These are phyloP conservation scores for Batillaria attramentaria DNA, from an alignment of 1,140 invertebrate species.

Conservation along the genomic window DNA sequence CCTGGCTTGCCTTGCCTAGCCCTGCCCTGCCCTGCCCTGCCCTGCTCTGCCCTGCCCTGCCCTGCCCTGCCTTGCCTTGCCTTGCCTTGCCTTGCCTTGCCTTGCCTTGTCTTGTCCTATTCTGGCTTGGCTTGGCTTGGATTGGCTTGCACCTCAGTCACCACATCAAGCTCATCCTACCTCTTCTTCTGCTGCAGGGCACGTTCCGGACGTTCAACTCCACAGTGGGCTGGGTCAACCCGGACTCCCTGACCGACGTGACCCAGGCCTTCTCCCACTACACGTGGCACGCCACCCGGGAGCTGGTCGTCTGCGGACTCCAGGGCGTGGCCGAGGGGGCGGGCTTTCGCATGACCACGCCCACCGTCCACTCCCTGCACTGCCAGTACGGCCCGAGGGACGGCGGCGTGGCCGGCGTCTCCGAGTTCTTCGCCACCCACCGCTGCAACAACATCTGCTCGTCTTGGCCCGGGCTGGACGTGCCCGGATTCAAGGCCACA, in stretches of 20 bases:
- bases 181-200: slow-evolving; percentile 8
- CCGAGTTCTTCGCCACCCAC: slow-evolving; percentile 41
- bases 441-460: slow-evolving; percentile 44
- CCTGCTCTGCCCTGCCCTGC: slow-evolving; percentile 20
- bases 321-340: slow-evolving; percentile 35
- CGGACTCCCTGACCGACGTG: slow-evolving; percentile 23
- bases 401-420: slow-evolving; percentile 23
- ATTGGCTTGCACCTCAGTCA: slow-evolving; percentile 7
- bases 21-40: slow-evolving; percentile 30
- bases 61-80: slow-evolving; percentile 24
- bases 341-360: slow-evolving; percentile 33
- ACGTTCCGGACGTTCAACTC: slow-evolving; percentile 40
- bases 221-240: slow-evolving; percentile 27
- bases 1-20: slow-evolving; percentile 6
- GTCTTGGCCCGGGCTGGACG: slow-evolving; percentile 33
- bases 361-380: slow-evolving; percentile 40
- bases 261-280: slow-evolving; percentile 47
- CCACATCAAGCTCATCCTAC: neutral
- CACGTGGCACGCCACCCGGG: slow-evolving; percentile 40
- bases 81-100: slow-evolving; percentile 26
- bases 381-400: slow-evolving; percentile 33
- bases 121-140: slow-evolving; percentile 23
- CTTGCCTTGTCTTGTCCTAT: slow-evolving; percentile 29
- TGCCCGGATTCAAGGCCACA: neutral
- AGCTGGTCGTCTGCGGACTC: slow-evolving; percentile 38